These are phyloP conservation scores for Callyntrura guangdongensis DNA, from an alignment of 2,888 invertebrate genomes.

Conservation along the genomic window DNA sequence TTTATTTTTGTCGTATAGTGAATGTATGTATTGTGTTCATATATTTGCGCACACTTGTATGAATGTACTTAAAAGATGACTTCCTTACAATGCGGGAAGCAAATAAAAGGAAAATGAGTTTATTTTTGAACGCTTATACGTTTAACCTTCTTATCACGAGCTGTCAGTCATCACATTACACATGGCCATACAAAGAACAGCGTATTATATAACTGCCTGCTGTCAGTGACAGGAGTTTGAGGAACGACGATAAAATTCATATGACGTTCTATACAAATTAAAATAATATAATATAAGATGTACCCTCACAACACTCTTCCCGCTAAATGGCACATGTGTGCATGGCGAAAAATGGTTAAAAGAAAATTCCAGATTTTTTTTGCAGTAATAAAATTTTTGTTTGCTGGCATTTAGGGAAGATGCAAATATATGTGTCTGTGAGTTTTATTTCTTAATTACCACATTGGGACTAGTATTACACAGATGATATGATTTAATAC, in stretches of 20 bases:
- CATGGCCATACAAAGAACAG: slow-evolving; percentile 26
- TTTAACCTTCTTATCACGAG: slow-evolving; percentile 75
- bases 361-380: too few species aligned
- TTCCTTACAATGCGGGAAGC: background rate
- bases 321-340: too few species aligned
- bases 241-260: background rate
- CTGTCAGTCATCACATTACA: slow-evolving; percentile 75
- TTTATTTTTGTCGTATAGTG: background rate
- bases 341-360: too few species aligned
- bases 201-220: slow-evolving; percentile 34
- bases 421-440: background rate
- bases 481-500: too few species aligned
- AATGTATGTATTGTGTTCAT: too few species aligned
- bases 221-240: background rate
- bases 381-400: background rate
- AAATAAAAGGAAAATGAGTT: slow-evolving; percentile 57
- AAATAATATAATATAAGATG: background rate
- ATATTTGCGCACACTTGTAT: background rate
- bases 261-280: background rate
- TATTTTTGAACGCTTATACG: slow-evolving; percentile 66
- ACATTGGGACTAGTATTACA: too few species aligned
- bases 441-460: background rate
- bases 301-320: background rate
- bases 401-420: background rate
- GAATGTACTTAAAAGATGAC: background rate